These are phyloP conservation scores for Halictus rubicundus DNA, from an alignment of 1,140 invertebrate species.

Conservation along the genomic window DNA sequence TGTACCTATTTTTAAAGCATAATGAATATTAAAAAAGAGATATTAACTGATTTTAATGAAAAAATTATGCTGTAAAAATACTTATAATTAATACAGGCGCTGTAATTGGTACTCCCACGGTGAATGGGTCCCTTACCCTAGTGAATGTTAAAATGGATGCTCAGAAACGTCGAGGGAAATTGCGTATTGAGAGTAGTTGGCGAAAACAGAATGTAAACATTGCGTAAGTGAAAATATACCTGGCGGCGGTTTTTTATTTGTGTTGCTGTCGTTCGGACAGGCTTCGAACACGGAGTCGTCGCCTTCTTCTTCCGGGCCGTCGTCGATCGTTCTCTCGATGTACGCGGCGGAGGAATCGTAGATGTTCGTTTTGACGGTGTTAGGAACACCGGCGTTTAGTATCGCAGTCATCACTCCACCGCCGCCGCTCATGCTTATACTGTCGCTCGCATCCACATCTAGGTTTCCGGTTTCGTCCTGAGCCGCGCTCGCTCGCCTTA, in stretches of 20 bases:
- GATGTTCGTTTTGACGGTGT: slow-evolving; percentile 49
- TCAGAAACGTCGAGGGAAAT: neutral
- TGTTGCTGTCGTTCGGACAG: slow-evolving; percentile 53
- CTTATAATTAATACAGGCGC: too few species aligned
- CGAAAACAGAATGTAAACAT: neutral
- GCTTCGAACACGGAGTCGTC: slow-evolving; percentile 78
- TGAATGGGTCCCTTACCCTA: too few species aligned
- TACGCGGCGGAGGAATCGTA: slow-evolving; percentile 68
- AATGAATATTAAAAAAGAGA: too few species aligned
- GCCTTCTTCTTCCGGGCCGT: slow-evolving; percentile 74
- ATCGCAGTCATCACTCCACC: neutral
- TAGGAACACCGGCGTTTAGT: slow-evolving; percentile 30
- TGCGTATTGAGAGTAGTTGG: neutral
- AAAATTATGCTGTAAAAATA: too few species aligned
- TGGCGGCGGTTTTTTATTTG: slow-evolving; percentile 52
- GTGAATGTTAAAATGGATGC: too few species aligned
- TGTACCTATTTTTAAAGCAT: too few species aligned
- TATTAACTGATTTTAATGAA: too few species aligned
- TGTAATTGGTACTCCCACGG: too few species aligned
- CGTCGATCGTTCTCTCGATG: slow-evolving; percentile 72
- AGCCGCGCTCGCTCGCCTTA: neutral
- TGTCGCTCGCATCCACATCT: neutral
- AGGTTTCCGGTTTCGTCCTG: slow-evolving; percentile 1
- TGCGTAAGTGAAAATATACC: slow-evolving; percentile 49
- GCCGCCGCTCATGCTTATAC: neutral